Percentiles rank a stretch among this genome's conserved stretches.
phyloP scores from a whole-genome alignment of 2,888 invertebrate species.

The Neoscelio sp. region DNA sequence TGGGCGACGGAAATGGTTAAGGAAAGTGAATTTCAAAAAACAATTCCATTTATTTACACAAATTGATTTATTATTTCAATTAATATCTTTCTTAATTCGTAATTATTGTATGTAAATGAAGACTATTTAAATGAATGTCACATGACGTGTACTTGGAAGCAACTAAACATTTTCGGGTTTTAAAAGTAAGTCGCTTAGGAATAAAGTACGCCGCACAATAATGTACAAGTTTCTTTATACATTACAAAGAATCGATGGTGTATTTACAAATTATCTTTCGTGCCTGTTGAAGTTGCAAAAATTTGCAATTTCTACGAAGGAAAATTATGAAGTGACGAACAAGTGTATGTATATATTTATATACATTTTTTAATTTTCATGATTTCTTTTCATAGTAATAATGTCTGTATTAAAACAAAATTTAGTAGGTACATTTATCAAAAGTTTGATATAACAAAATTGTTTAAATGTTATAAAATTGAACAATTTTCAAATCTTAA shows the following conservation, averaged over 20 bases:
- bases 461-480: too few relatives aligned
- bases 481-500: too few relatives aligned
- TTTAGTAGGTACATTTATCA: too few relatives aligned
- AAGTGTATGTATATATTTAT: too few relatives aligned
- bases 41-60: not conserved
- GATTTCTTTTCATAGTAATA: too few relatives aligned
- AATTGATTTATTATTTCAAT: slow-evolving; percentile 32
- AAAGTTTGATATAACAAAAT: not conserved
- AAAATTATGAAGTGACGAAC: too few relatives aligned
- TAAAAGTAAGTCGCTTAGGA: slow-evolving; percentile 31
- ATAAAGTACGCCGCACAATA: slow-evolving; percentile 44
- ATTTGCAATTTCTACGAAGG: too few relatives aligned
- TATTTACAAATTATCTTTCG: slow-evolving; percentile 44
- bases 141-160: slow-evolving; percentile 27
- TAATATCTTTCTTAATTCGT: slow-evolving; percentile 1
- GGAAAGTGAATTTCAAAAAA: too few relatives aligned
- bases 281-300: too few relatives aligned
- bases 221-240: slow-evolving; percentile 50
- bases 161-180: slow-evolving; percentile 13
- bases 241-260: slow-evolving; percentile 17
- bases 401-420: too few relatives aligned
- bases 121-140: slow-evolving; percentile 2
- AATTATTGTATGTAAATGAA: not conserved
- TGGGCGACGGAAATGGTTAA: too few relatives aligned
- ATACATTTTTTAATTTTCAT: too few relatives aligned